Evolutionary conservation across 2,113 vertebrate genomes (phyloP).

Genomic region (Corythornis vintsioides): DNA sequence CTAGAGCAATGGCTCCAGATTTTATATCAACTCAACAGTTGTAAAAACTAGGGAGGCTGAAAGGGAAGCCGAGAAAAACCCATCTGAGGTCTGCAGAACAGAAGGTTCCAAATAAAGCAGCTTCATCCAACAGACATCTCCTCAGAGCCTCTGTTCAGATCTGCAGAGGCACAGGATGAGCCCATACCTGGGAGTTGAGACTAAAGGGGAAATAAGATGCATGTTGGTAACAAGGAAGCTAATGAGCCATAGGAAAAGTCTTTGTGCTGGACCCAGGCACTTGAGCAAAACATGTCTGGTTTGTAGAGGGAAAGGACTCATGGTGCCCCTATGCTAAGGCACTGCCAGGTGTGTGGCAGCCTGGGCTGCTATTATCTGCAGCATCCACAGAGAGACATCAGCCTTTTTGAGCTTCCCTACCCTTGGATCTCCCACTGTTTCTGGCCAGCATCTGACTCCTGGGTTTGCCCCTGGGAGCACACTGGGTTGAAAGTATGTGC

Average conservation of each 20-base stretch:
- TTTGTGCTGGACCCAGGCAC: background rate
- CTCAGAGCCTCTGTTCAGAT: background rate
- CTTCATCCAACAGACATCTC: background rate
- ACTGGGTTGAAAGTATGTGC: rapidly evolving
- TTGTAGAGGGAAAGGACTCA: background rate
- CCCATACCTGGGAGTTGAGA: background rate
- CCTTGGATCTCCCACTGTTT: background rate
- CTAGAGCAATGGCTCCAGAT: background rate
- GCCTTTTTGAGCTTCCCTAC: background rate
- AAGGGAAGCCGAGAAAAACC: background rate
- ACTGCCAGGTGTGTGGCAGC: background rate
- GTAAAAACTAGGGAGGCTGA: background rate
- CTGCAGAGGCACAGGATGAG: background rate
- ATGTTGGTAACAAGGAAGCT: background rate
- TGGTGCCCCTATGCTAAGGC: rapidly evolving
- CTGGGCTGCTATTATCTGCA: background rate
- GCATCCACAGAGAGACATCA: background rate
- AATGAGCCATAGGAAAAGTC: background rate
- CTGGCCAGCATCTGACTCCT: background rate
- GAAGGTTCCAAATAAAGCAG: background rate
- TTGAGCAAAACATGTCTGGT: background rate
- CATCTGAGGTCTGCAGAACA: background rate
- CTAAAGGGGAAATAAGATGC: background rate
- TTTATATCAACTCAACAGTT: background rate
- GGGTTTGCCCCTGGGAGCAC: background rate